Conservation (phyloP, 2,888 invertebrate species). For the Pterostichus madidus region DNA sequence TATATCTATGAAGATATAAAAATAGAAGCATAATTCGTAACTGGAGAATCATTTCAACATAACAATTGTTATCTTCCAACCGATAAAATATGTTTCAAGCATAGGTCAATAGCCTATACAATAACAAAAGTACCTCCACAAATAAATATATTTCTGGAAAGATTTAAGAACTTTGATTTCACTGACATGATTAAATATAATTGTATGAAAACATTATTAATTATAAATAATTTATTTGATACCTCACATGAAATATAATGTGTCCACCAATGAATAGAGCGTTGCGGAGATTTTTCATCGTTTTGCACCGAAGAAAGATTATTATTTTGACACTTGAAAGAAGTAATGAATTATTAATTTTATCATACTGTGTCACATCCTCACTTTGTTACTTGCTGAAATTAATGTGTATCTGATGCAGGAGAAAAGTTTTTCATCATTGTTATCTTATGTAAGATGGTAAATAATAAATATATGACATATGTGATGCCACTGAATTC, state of each 20-base stretch:
- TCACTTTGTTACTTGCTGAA: not conserved
- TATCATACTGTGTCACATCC: conserved; percentile 21
- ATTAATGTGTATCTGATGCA: conserved; percentile 15
- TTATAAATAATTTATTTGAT: too few species aligned
- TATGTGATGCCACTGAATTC: too few species aligned
- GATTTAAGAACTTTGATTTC: too few species aligned
- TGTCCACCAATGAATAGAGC: too few species aligned
- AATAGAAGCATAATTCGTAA: not conserved
- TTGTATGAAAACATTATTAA: too few species aligned
- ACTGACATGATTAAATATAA: too few species aligned
- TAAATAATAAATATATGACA: too few species aligned
- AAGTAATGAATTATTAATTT: conserved; percentile 54
- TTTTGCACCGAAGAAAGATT: conserved; percentile 31
- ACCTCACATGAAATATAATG: too few species aligned
- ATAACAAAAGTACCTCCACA: not conserved
- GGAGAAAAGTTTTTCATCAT: not conserved
- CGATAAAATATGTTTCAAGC: not conserved
- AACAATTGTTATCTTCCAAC: not conserved
- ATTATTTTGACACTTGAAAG: conserved; percentile 52
- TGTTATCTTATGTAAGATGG: too few species aligned
- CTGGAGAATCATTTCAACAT: not conserved
- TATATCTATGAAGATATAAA: not conserved
- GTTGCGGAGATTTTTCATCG: not conserved
- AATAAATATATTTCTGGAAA: too few species aligned
- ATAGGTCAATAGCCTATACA: not conserved